Conservation (phyloP, 1,140 invertebrate genomes). For the Temnothorax longispinosus region DNA sequence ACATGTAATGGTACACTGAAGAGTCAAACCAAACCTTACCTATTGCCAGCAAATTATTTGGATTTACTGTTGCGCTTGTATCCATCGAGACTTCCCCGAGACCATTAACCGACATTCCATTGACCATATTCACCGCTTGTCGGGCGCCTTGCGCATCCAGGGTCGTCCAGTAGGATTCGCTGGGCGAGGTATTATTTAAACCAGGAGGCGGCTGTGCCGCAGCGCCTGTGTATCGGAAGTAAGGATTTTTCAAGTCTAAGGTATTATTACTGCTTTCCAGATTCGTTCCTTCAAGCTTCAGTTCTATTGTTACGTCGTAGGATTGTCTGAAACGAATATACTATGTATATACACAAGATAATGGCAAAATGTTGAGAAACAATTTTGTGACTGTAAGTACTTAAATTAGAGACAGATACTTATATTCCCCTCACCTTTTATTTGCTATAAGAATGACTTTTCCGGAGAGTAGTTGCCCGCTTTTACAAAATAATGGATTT, state of each 20-base stretch:
- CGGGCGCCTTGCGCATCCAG: slow-evolving; percentile 91
- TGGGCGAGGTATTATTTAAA: slow-evolving; percentile 94
- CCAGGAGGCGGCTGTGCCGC: slow-evolving; percentile 96
- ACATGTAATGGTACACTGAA: slow-evolving; percentile 73
- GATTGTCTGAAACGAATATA: slow-evolving; percentile 91
- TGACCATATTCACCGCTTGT: slow-evolving; percentile 92
- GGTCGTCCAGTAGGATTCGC: slow-evolving; percentile 95
- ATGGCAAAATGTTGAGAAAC: neutral
- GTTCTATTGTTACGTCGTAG: slow-evolving; percentile 99
- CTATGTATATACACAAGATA: slow-evolving; percentile 17
- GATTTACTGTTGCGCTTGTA: slow-evolving; percentile 86
- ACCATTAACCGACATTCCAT: slow-evolving; percentile 92
- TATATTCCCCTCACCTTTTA: slow-evolving; percentile 89
- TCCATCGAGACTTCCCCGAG: slow-evolving; percentile 91
- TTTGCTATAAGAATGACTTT: slow-evolving; percentile 96
- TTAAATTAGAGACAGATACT: neutral
- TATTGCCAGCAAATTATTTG: slow-evolving; percentile 86
- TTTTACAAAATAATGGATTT: slow-evolving; percentile 97
- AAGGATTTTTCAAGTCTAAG: slow-evolving; percentile 99
- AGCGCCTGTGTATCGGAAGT: slow-evolving; percentile 97
- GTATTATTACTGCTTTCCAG: slow-evolving; percentile 93
- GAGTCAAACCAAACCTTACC: slow-evolving; percentile 83
- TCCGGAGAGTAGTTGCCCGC: slow-evolving; percentile 96
- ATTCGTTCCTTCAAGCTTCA: slow-evolving; percentile 95
- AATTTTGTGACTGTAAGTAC: neutral